Percentiles rank a stretch among this genome's conserved stretches.
Evolutionary conservation across 2,113 vertebrate species (phyloP).

Genomic region (Elaphurus davidianus): DNA sequence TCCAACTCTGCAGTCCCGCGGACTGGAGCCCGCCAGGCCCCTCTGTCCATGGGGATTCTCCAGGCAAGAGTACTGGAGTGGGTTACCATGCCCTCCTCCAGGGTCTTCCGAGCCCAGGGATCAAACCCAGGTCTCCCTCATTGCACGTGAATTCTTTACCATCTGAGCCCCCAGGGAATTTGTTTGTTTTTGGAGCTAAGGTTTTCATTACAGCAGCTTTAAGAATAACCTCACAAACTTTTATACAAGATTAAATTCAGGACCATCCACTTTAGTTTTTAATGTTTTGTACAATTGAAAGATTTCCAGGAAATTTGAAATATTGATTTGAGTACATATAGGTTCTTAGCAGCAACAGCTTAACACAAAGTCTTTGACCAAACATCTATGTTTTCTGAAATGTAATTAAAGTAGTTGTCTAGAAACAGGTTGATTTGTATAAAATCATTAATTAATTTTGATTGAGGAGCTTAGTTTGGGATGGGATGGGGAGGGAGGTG

Average conservation of each 20-base stretch:
- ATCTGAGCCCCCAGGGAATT: no score
- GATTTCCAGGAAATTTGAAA: background rate
- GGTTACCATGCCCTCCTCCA: no score
- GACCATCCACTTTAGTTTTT: background rate
- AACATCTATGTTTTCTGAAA: background rate
- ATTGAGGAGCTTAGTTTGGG: background rate
- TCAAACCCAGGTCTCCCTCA: no score
- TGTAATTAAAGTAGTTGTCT: background rate
- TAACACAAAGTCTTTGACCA: background rate
- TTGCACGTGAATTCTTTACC: no score
- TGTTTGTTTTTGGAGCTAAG: background rate
- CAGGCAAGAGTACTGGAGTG: no score
- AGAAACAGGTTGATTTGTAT: background rate
- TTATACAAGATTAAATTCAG: background rate
- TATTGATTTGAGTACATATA: background rate
- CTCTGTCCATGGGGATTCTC: no score
- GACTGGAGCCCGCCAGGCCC: no score
- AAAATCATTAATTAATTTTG: background rate
- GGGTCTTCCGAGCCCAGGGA: no score
- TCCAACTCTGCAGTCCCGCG: no score
- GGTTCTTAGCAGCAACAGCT: background rate
- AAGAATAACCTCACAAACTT: background rate
- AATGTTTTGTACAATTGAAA: background rate
- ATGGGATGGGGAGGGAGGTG: no score
- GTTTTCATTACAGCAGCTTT: constrained; percentile 5